Base-by-base conservation (phyloP, 2,797 vertebrate species). In the Rhabdophis nuchalis region DNA sequence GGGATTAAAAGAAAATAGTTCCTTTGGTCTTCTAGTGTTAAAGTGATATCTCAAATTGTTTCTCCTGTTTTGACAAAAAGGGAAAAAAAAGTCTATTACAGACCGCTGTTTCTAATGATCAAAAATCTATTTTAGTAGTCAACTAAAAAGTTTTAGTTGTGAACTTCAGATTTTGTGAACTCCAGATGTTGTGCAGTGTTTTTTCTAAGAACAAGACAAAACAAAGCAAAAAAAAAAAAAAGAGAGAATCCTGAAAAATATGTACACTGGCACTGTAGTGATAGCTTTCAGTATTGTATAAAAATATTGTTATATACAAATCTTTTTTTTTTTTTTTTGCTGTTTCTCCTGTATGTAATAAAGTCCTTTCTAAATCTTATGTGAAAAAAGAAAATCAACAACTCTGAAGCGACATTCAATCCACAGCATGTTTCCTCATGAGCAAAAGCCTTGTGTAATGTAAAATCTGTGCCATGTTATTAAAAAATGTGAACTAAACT, bases 71-170 rank as follows among this genome's bases (percentile, higher is more conserved):
- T 98, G 98, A 98, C 98, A 98, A 98, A 96, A 95, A 95, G 96
- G n/a, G n/a, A 93, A 97, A 97, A 96, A 93, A 96, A 98, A 97
- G 96, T 96, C 96, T 97, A 98, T 97, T 98, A 98, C 96, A 97
- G 97, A 98, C 98, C 96, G 97, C 98, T 98, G 98, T 99, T 99
- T 99, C 98, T 99, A 98, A 98, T 96, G 97, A 98, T 98, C 98
- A 99, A 98, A 99, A 98, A 98, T 99, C 98, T 99, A 99, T 99
- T 99, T 99, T 99, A 99, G 98, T 99, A 99, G 99, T 99, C 97
- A 98, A 98, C 98, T 98, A 98, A 98, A 87, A 98, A 98, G 98
- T 98, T 92, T 99, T 99, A 99, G 99, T 98, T 98, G 98, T 99
- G 98, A 98, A 98, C 98, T 99, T 99, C 98, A 98, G 98, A 98